Percentiles rank a stretch among this genome's conserved stretches.
These are phyloP conservation scores for Drosophila prolongata DNA, from an alignment of 2,888 invertebrate species.

Conservation along the genomic window DNA sequence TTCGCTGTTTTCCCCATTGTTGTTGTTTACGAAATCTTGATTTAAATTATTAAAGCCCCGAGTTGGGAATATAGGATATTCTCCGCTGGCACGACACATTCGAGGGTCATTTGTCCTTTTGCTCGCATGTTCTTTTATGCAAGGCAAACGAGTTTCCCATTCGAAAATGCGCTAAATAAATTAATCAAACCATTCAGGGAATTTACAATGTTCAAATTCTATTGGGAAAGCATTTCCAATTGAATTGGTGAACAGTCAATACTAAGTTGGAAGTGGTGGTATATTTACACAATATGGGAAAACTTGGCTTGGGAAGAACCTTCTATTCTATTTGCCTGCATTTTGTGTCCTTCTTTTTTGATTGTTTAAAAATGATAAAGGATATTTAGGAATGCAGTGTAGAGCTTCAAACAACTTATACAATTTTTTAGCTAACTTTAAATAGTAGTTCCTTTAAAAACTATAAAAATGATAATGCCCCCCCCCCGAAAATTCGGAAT, in stretches of 20 bases:
- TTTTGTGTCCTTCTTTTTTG: too few relatives aligned
- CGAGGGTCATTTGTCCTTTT: conserved; percentile 35
- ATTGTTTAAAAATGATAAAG: too few relatives aligned
- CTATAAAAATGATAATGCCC: too few relatives aligned
- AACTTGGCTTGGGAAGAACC: neutral
- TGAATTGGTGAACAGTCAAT: conserved; percentile 54
- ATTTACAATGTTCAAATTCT: conserved; percentile 52
- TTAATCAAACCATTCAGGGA: conserved; percentile 57
- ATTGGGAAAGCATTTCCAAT: conserved; percentile 57
- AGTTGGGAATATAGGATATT: conserved; percentile 17
- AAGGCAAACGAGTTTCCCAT: conserved; percentile 19
- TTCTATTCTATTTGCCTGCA: neutral
- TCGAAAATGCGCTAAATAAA: conserved; percentile 54
- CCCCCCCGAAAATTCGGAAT: too few relatives aligned
- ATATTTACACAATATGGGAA: too few relatives aligned
- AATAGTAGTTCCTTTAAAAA: too few relatives aligned
- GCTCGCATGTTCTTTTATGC: conserved; percentile 45
- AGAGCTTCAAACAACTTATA: too few relatives aligned
- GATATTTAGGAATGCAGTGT: too few relatives aligned
- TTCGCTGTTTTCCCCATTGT: conserved; percentile 20
- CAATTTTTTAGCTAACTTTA: too few relatives aligned
- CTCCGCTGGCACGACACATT: conserved; percentile 59
- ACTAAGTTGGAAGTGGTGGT: conserved; percentile 8
- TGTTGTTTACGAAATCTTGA: conserved; percentile 56
- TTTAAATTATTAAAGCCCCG: conserved; percentile 69